Conservation (phyloP, 2,797 vertebrate genomes). For the Chromis chromis region DNA sequence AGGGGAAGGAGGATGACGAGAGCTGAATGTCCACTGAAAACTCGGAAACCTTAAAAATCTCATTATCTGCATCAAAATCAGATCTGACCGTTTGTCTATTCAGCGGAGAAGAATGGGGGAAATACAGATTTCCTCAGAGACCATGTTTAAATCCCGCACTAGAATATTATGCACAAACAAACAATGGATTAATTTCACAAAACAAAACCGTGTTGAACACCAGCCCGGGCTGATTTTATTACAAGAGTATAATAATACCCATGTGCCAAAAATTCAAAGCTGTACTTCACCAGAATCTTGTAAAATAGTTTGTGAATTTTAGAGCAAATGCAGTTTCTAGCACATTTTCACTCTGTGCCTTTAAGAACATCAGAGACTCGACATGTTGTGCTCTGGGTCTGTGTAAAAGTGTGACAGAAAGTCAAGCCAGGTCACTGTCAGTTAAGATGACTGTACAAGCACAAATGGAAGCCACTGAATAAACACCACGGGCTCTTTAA, state of each 20-base stretch:
- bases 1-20: not conserved
- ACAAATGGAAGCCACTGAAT: not conserved
- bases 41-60: not conserved
- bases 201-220: constrained; percentile 32
- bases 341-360: too few relatives aligned
- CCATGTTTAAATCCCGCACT: constrained; percentile 5
- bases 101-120: not conserved
- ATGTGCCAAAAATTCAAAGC: constrained; percentile 1
- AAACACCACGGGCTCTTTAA: not conserved
- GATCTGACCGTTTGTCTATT: constrained; percentile 7
- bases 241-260: not conserved
- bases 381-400: constrained; percentile 13
- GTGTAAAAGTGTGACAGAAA: constrained; percentile 30
- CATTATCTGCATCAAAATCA: not conserved
- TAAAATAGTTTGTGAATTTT: too few relatives aligned
- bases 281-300: constrained; percentile 8
- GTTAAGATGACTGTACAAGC: constrained; percentile 8
- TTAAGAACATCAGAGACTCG: constrained; percentile 33
- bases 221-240: not conserved
- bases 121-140: constrained; percentile 12
- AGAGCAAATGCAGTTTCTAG: too few relatives aligned
- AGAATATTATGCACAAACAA: constrained; percentile 5
- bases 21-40: not conserved
- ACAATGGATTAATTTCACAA: constrained; percentile 23
- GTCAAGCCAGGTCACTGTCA: constrained; percentile 8